A percentile compares a stretch with the other conserved stretches of the same genome.
phyloP scores from a whole-genome alignment of 1,140 invertebrate species.

The Bacillus rossius region DNA sequence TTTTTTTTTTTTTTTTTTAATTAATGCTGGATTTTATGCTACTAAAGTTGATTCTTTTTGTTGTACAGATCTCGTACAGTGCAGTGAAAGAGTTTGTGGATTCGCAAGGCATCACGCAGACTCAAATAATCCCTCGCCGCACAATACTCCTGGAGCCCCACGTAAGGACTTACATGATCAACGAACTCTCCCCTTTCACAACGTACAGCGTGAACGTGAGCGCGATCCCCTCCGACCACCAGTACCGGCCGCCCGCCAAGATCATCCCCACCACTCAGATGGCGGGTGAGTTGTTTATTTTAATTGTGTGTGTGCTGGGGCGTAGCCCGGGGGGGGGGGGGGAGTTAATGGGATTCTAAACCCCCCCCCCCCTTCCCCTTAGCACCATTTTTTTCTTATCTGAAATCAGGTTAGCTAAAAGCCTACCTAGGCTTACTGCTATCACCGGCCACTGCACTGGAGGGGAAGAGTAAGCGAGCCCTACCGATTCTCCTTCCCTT shows the following conservation, averaged over 20 bases:
- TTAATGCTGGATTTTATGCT: too few species aligned
- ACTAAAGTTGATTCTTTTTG: not conserved
- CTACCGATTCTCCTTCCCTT: too few species aligned
- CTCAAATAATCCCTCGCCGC: constrained; percentile 68
- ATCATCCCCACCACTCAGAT: constrained; percentile 95
- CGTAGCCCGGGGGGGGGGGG: too few species aligned
- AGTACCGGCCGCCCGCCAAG: constrained; percentile 83
- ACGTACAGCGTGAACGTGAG: constrained; percentile 94
- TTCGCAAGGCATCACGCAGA: constrained; percentile 87
- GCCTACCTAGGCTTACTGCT: too few species aligned
- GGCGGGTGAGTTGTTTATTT: constrained; percentile 49
- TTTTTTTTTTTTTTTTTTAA: too few species aligned
- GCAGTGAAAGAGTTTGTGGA: constrained; percentile 94
- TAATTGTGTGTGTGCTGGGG: too few species aligned
- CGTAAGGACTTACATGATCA: constrained; percentile 64
- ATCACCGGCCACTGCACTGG: too few species aligned
- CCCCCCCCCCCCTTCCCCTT: too few species aligned
- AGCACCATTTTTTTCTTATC: too few species aligned
- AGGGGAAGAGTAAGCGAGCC: too few species aligned
- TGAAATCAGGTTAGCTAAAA: too few species aligned
- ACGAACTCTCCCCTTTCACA: constrained; percentile 88
- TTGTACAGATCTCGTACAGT: constrained; percentile 71
- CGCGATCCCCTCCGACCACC: constrained; percentile 76
- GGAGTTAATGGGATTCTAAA: too few species aligned
- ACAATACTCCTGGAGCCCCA: constrained; percentile 66